Evolutionary conservation across 2,888 invertebrate species (phyloP).

Genomic region (Noctua comes): DNA sequence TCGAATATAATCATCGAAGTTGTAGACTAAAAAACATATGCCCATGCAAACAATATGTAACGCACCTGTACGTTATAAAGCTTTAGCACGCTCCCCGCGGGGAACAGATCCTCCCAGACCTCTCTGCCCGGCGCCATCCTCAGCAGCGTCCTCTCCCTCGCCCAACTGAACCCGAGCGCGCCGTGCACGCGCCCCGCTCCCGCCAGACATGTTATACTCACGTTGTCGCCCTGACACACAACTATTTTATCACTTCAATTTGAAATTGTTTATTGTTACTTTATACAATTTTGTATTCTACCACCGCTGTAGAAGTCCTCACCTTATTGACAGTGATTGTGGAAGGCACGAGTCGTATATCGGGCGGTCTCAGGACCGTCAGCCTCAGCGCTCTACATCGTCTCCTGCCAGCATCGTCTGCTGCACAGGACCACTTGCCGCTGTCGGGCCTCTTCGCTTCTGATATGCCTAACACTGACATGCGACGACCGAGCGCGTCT

Average conservation of each 20-base stretch:
- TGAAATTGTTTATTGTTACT: background rate
- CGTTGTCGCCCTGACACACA: constrained; percentile 91
- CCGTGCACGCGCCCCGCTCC: constrained; percentile 91
- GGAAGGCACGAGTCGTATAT: constrained; percentile 92
- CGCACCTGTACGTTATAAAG: constrained; percentile 94
- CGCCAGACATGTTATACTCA: constrained; percentile 93
- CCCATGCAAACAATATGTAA: background rate
- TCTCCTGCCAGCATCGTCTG: constrained; percentile 92
- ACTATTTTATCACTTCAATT: background rate
- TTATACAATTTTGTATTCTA: background rate
- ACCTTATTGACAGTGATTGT: constrained; percentile 93
- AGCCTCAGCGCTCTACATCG: constrained; percentile 92
- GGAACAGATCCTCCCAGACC: constrained; percentile 96
- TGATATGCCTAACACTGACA: constrained; percentile 93
- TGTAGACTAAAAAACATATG: background rate
- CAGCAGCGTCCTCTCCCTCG: constrained; percentile 93
- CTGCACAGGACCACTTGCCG: constrained; percentile 95
- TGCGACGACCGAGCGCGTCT: constrained; percentile 87
- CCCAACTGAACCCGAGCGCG: constrained; percentile 95
- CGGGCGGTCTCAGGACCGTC: constrained; percentile 91
- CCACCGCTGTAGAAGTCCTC: constrained; percentile 38
- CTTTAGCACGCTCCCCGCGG: constrained; percentile 95
- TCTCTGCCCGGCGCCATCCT: constrained; percentile 93
- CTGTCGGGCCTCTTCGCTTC: constrained; percentile 93
- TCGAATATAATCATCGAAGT: background rate